Percentiles rank a stretch among this genome's conserved stretches.
Evolutionary conservation across 2,888 invertebrate species (phyloP).

Genomic region (Drosophila longiperda): DNA sequence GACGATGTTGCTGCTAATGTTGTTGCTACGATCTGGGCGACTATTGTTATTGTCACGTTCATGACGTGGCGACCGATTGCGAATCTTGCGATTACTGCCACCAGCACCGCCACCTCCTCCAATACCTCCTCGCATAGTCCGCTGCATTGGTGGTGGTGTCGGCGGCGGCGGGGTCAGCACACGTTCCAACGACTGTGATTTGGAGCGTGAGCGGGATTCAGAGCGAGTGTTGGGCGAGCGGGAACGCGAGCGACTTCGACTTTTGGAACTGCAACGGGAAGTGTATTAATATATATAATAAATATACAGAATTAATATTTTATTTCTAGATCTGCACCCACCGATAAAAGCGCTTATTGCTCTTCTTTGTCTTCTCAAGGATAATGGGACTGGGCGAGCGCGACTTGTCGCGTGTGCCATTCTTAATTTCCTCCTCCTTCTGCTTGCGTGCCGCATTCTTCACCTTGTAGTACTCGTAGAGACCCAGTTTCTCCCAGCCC

Average conservation of each 20-base stretch:
- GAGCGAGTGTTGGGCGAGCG: constrained; percentile 85
- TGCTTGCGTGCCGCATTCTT: constrained; percentile 95
- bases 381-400: constrained; percentile 92
- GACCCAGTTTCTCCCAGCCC: constrained; percentile 99
- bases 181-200: constrained; percentile 84
- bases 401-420: constrained; percentile 90
- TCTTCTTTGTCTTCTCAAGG: constrained; percentile 86
- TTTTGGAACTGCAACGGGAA: constrained; percentile 84
- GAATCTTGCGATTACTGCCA: constrained; percentile 80
- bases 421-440: constrained; percentile 92
- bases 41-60: constrained; percentile 73
- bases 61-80: constrained; percentile 85
- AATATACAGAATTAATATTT: not conserved
- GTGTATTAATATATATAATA: not conserved
- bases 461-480: constrained; percentile 99
- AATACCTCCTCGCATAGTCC: constrained; percentile 39
- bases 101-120: constrained; percentile 14
- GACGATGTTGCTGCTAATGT: constrained; percentile 24
- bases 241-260: constrained; percentile 86
- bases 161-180: constrained; percentile 56
- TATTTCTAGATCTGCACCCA: constrained; percentile 62
- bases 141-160: constrained; percentile 23
- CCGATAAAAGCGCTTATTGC: constrained; percentile 89
- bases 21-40: constrained; percentile 78
- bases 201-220: constrained; percentile 84